Evolutionary conservation across 2,113 vertebrate genomes (phyloP), one percentile per base, ranked within the genome.

Genomic region (Boulengeromyrus knoepffleri): DNA sequence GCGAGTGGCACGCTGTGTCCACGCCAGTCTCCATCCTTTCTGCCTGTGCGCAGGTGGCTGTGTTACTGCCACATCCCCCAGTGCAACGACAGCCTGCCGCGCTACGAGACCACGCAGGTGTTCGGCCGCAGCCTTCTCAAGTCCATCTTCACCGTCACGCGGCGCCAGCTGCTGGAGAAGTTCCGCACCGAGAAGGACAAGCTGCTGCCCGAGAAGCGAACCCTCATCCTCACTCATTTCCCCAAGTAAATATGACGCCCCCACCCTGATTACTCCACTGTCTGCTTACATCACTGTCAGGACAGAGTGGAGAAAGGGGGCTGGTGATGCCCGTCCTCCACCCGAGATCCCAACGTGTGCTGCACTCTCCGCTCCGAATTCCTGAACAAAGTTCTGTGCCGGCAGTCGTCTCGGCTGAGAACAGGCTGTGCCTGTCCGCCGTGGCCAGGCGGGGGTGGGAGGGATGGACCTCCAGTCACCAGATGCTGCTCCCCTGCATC

Each of bases 161-260:
- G 98, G 3, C 96, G 98, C 19, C 99, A 99, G 93, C 97, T 99
- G 42, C 96, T 99, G 91, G 99, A 99, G 94, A 99, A 99, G 93
- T 99, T 99, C 94, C 95, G 99, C 2, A 98, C 99, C 93, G 99
- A 99, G 94, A 99, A 99, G 92, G 99, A 99, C 94, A 99, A 99
- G 91, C 95, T 99, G 92, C 97, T 99, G 45, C 98, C 99, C 0
- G 99, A 99, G 95, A 99, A 99, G 92, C 96, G 99, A 90, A 99
- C 99, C 0, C 97, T 99, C 90, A 99, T 99, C 92, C 98, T 99
- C 91, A 99, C 99, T 39, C 99, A 99, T 93, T 99, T 99, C 92
- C 99, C 98, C 93, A 99, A 99, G 99, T 99, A 94, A 95, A 96
- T 39, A 8, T 47, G 27, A 2, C 62, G 4, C 46, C 15, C 24